Evolutionary conservation across 2,888 invertebrate species (phyloP).

Genomic region (Epirrhoe tristata): DNA sequence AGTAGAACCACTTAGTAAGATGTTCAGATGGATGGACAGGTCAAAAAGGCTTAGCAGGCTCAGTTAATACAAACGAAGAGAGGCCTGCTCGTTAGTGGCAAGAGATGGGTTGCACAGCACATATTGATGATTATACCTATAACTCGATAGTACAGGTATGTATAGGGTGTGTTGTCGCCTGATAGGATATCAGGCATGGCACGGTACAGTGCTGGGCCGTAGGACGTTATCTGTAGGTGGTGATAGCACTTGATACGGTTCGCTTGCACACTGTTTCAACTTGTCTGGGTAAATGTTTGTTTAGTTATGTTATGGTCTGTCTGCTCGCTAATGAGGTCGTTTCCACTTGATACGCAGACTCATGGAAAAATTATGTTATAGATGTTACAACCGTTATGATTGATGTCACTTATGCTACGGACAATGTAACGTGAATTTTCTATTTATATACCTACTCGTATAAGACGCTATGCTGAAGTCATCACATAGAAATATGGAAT

Average conservation of each 20-base stretch:
- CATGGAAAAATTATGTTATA: conserved; percentile 49
- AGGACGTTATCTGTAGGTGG: conserved; percentile 57
- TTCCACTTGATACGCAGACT: conserved; percentile 50
- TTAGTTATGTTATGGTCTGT: conserved; percentile 61
- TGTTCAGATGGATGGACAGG: too few species aligned
- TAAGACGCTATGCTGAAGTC: neutral
- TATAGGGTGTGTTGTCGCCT: conserved; percentile 32
- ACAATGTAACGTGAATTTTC: neutral
- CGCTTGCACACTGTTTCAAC: conserved; percentile 68
- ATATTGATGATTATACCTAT: neutral
- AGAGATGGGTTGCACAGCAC: neutral
- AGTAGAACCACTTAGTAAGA: too few species aligned
- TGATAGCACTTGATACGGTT: conserved; percentile 69
- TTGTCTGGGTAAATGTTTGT: conserved; percentile 76
- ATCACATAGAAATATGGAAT: neutral
- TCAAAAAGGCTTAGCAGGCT: neutral
- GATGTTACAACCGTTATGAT: conserved; percentile 10
- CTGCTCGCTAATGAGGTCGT: conserved; percentile 63
- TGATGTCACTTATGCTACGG: neutral
- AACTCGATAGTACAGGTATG: conserved; percentile 14
- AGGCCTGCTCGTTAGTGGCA: neutral
- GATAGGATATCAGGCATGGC: conserved; percentile 45
- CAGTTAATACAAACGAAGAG: neutral
- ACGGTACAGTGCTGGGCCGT: conserved; percentile 16
- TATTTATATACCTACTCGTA: neutral